These are phyloP conservation scores for Pentalonia nigronervosa DNA, from an alignment of 1,140 invertebrate genomes.

Conservation along the genomic window DNA sequence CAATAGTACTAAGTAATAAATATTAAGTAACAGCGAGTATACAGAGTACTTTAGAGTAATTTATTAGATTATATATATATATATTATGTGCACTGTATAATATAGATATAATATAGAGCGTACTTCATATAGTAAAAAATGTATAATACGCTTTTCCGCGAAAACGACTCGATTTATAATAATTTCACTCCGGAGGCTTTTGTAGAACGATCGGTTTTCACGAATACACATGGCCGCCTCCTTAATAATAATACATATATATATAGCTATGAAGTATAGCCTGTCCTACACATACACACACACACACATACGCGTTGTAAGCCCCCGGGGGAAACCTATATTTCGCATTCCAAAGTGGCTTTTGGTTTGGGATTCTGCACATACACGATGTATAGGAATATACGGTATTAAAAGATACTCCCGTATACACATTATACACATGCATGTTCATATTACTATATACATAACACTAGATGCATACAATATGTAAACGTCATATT, in stretches of 20 bases:
- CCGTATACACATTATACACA: not conserved
- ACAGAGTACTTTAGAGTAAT: not conserved
- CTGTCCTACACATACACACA: not conserved
- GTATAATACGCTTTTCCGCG: not conserved
- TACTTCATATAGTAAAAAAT: not conserved
- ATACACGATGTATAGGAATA: not conserved
- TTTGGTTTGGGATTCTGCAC: constrained; percentile 29
- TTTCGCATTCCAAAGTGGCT: constrained; percentile 40
- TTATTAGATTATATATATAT: not conserved
- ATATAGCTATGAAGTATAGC: not conserved
- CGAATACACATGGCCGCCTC: not conserved
- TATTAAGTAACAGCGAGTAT: not conserved
- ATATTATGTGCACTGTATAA: not conserved
- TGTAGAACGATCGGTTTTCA: not conserved
- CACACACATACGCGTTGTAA: not conserved
- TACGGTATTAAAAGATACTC: not conserved
- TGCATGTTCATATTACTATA: not conserved
- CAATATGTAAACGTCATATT: too few relatives aligned
- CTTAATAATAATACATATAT: not conserved
- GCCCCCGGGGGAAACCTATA: constrained; percentile 21
- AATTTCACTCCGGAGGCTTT: constrained; percentile 17
- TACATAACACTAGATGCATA: not conserved
- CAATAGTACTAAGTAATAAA: not conserved
- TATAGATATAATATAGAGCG: not conserved
- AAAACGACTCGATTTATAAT: constrained; percentile 35